phyloP scores from a whole-genome alignment of 2,797 vertebrate genomes.

The Gymnocypris eckloni region DNA sequence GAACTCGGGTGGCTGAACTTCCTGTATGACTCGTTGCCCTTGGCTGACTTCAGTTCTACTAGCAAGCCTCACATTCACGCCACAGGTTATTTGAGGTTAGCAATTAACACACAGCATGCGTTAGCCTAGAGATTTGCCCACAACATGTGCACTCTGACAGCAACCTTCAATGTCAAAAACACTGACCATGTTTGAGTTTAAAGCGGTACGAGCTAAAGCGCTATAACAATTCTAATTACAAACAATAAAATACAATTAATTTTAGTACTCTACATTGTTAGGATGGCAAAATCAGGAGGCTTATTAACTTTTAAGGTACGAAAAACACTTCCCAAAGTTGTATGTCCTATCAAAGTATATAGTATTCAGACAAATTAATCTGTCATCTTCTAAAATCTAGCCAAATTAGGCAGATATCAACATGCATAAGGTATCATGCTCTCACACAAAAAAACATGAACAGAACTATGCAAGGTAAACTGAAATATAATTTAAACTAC shows the following conservation, averaged over 20 bases:
- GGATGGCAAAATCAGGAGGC: background rate
- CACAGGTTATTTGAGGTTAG: slow-evolving; percentile 39
- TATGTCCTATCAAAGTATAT: too few relatives aligned
- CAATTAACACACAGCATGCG: slow-evolving; percentile 40
- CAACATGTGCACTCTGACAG: slow-evolving; percentile 8
- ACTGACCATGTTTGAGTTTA: slow-evolving; percentile 11
- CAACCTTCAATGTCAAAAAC: slow-evolving; percentile 4
- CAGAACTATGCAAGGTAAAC: background rate
- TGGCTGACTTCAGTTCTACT: background rate
- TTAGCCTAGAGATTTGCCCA: slow-evolving; percentile 30
- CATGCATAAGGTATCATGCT: background rate
- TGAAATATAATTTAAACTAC: background rate
- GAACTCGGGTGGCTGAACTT: slow-evolving; percentile 20
- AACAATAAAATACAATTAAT: background rate
- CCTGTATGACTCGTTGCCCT: slow-evolving; percentile 15
- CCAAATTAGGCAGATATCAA: background rate
- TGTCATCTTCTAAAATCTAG: background rate
- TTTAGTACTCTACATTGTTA: background rate
- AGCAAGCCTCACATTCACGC: background rate
- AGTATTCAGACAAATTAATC: background rate
- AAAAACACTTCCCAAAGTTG: background rate
- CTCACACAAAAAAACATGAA: background rate
- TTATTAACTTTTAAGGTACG: background rate
- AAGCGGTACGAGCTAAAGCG: background rate
- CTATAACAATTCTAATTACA: background rate